Base-by-base conservation (phyloP, 2,888 invertebrate species). In the Ctenicera cuprea region DNA sequence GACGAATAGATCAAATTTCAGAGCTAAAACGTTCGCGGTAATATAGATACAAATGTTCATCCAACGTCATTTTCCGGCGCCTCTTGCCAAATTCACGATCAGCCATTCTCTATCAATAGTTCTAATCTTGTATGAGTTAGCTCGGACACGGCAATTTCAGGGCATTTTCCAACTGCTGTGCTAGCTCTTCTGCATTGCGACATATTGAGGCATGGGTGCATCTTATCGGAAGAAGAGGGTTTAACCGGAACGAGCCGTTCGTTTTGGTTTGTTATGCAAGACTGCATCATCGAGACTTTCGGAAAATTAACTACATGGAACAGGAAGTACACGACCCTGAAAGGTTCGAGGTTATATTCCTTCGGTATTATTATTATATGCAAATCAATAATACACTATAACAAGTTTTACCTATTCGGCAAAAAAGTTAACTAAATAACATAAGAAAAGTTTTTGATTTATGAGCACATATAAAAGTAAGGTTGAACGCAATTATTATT, bases 151-250 rank as follows among this genome's bases (percentile, higher is more conserved):
- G 76, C 75, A 77, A 79, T 76, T 76, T 77, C 73, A 71, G 65
- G 61, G 76, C 62, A 70, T 68, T 74, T 74, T 73, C 69, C 71
- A 75, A 79, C 71, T 74, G 77, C 77, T 79, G 77, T 77, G 79
- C 72, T 77, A 64, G 77, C 76, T 76, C 63, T 74, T 72, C 84
- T 83, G 85, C 84, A 85, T 81, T 85, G 85, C 85, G 85, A 83
- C 85, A 83, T 82, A 82, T 83, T 83, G 82, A 83, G 81, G 82
- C 83, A 84, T 83, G 82, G 82, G 80, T 82, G 82, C 82, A 82
- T 81, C 82, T 82, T 82, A 83, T 82, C 82, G 78, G 76, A 74
- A 75, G 71, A 73, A 73, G 71, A 66, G 65, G 78, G 77, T 77
- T 79, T 73, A 77, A 74, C 77, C 74, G 68, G 74, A 71, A 73